phyloP scores from a whole-genome alignment of 2,888 invertebrate genomes.

The Limenitis camilla region DNA sequence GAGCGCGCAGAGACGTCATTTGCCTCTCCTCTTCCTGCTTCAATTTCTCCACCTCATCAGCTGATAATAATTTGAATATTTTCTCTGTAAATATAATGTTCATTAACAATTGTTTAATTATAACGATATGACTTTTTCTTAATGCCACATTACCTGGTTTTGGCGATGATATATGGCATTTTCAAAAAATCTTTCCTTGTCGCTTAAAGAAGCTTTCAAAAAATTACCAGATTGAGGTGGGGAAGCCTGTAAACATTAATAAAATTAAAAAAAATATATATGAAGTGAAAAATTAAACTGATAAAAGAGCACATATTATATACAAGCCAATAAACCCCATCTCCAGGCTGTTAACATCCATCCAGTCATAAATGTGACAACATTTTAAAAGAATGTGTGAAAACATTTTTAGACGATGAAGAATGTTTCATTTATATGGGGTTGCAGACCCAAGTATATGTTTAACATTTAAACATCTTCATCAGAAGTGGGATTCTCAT shows the following conservation, averaged over 20 bases:
- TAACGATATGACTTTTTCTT: neutral
- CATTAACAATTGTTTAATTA: neutral
- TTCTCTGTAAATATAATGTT: conserved; percentile 78
- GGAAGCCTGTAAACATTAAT: conserved; percentile 61
- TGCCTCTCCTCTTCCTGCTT: conserved; percentile 94
- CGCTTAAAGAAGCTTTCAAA: conserved; percentile 90
- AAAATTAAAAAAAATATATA: conserved; percentile 4
- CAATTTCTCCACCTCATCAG: conserved; percentile 94
- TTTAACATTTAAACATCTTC: too few relatives aligned
- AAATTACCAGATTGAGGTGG: conserved; percentile 82
- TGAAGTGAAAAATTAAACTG: conserved; percentile 42
- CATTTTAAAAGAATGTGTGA: conserved; percentile 36
- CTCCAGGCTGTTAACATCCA: conserved; percentile 63
- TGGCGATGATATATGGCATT: conserved; percentile 87
- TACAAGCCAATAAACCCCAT: conserved; percentile 62
- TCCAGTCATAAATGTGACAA: conserved; percentile 44
- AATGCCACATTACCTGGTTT: conserved; percentile 80
- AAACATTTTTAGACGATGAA: too few relatives aligned
- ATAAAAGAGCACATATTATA: conserved; percentile 58
- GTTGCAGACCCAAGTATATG: too few relatives aligned
- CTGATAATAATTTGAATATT: conserved; percentile 94
- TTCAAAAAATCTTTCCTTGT: conserved; percentile 96
- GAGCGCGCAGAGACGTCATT: conserved; percentile 82
- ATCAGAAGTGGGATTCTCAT: too few relatives aligned
- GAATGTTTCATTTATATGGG: too few relatives aligned